Evolutionary conservation across 2,888 invertebrate species (phyloP).

Genomic region (Hanleya hanleyi): DNA sequence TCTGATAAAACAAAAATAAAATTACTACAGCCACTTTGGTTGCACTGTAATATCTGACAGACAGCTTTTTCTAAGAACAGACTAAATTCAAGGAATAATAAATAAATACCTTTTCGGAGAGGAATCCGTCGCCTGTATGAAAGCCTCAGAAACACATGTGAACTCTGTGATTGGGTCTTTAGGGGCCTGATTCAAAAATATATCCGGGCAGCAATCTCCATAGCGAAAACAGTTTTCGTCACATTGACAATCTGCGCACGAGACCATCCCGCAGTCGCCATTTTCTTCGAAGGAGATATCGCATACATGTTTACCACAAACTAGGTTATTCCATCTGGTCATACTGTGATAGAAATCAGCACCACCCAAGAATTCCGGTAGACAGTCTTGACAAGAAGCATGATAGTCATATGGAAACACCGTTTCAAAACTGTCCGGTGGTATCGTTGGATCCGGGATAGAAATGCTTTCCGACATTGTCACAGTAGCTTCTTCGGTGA

Average conservation of each 20-base stretch:
- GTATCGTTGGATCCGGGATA: too few relatives aligned
- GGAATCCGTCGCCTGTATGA: not conserved
- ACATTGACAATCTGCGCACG: not conserved
- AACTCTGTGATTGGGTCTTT: not conserved
- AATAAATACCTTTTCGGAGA: not conserved
- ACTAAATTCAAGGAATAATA: not conserved
- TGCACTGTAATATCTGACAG: too few relatives aligned
- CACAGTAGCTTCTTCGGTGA: too few relatives aligned
- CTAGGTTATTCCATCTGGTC: not conserved
- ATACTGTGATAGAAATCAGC: not conserved
- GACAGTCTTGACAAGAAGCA: too few relatives aligned
- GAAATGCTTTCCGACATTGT: too few relatives aligned
- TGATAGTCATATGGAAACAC: too few relatives aligned
- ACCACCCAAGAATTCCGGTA: not conserved
- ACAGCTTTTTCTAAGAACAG: too few relatives aligned
- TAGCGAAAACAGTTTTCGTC: not conserved
- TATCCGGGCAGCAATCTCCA: not conserved
- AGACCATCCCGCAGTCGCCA: not conserved
- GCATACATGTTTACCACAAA: not conserved
- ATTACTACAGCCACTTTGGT: too few relatives aligned
- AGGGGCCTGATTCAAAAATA: not conserved
- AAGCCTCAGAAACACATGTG: not conserved
- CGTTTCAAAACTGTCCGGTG: too few relatives aligned
- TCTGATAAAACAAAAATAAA: too few relatives aligned
- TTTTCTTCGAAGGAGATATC: not conserved